Base-by-base conservation (phyloP, 2,888 invertebrate genomes). In the Capitulum mitella region DNA sequence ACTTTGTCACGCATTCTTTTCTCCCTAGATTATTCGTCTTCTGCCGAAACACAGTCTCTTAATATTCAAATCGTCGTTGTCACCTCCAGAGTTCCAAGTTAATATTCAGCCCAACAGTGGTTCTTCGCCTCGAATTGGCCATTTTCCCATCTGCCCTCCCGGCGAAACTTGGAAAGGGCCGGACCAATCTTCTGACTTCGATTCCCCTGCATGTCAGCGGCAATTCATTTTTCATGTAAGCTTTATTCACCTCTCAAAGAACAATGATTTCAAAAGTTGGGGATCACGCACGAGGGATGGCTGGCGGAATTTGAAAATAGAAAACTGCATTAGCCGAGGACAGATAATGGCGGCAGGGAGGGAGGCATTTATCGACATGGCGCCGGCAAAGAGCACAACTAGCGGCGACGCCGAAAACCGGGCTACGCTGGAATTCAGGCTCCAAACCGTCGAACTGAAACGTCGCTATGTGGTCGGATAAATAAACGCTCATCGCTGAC, bases 141-240 rank as follows among this genome's bases (percentile, higher is more conserved):
- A 34, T 34, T n/a, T 64, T 64, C 64, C 70, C 40, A 37, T 70
- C 26, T 26, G 26, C 29, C 37, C 22, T 64, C 40, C 26, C 70
- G 70, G 16, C 40, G 8, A 26, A n/a, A 70, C 70, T 70, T 40
- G 70, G 37, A 70, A 70, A 40, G 26, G 70, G 37, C 70, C 26
- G 70, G 40, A 40, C 37, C 26, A 40, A 37, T 70, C 26, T 40
- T 40, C 40, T 26, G 37, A 26, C 40, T 70, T 40, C 40, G 40
- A 40, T 40, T 70, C 70, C 70, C 70, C 70, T 40, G 26, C 70
- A 40, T 40, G 70, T 70, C 70, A 22, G 40, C 26, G 40, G 5
- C 70, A 70, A 70, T 70, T 70, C 70, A 70, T 70, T 70, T 70
- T 70, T 70, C 70, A 70, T 70, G 70, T 70, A 22, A 37, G 70